These are phyloP conservation scores for Elephantulus edwardii DNA, from an alignment of 2,113 vertebrate genomes.

Conservation along the genomic window DNA sequence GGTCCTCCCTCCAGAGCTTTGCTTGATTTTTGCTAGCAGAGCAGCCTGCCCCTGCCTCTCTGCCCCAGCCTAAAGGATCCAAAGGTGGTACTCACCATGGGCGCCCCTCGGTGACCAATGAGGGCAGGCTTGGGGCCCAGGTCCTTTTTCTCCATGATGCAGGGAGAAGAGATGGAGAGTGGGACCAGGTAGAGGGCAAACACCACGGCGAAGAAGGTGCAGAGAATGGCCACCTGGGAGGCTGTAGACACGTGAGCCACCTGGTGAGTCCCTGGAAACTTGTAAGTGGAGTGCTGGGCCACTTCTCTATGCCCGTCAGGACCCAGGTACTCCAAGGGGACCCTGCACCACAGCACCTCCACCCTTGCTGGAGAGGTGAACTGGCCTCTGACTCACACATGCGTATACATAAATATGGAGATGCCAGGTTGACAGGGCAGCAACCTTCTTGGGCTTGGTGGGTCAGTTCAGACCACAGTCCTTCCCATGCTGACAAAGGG, in stretches of 20 bases:
- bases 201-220: constrained; percentile 87
- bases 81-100: constrained; percentile 89
- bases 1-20: not conserved
- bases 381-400: not conserved
- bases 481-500: accelerated
- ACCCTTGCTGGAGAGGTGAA: not conserved
- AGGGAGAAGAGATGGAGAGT: constrained; percentile 94
- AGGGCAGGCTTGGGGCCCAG: constrained; percentile 90
- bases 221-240: constrained; percentile 89
- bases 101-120: constrained; percentile 92
- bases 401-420: not conserved
- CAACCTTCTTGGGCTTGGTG: not conserved
- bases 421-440: not conserved
- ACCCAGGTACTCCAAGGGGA: not conserved
- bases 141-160: constrained; percentile 92
- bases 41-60: not conserved
- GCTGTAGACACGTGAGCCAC: constrained; percentile 77
- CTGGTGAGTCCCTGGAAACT: not conserved
- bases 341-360: not conserved
- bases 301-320: not conserved
- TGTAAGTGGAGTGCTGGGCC: not conserved
- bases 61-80: not conserved
- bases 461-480: not conserved
- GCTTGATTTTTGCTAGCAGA: not conserved
- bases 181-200: constrained; percentile 91